Percentiles rank a stretch among this genome's conserved stretches.
Conservation (phyloP, 2,888 invertebrate species). For the Chloroclysta siterata region DNA sequence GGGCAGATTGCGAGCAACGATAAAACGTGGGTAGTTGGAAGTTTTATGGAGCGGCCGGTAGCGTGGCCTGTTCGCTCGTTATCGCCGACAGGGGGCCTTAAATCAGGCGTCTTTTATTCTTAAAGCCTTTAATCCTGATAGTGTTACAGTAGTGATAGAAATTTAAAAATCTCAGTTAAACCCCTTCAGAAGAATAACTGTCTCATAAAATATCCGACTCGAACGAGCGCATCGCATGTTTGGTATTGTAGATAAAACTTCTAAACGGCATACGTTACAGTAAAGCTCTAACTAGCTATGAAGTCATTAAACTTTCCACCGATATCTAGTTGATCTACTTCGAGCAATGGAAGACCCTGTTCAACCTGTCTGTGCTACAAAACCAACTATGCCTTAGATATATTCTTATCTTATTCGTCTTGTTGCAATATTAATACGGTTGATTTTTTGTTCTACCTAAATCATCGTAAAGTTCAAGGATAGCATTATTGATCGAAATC, state of each 20-base stretch:
- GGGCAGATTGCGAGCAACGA: conserved; percentile 70
- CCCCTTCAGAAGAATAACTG: conserved; percentile 41
- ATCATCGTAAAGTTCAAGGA: conserved; percentile 53
- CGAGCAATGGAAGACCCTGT: conserved; percentile 29
- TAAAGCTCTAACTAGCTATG: conserved; percentile 55
- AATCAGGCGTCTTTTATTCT: conserved; percentile 77
- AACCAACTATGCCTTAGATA: conserved; percentile 21
- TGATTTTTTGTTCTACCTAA: conserved; percentile 32
- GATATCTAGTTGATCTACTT: conserved; percentile 51
- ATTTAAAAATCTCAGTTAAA: conserved; percentile 17
- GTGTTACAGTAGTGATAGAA: conserved; percentile 25
- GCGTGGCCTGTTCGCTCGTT: conserved; percentile 74
- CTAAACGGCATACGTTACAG: conserved; percentile 49
- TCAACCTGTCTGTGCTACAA: conserved; percentile 32
- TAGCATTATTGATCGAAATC: conserved; percentile 29
- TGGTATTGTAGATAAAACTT: conserved; percentile 44
- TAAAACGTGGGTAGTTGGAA: conserved; percentile 72
- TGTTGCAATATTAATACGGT: conserved; percentile 25
- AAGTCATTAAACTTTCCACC: conserved; percentile 66
- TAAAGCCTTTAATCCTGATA: conserved; percentile 67
- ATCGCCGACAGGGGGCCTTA: conserved; percentile 75
- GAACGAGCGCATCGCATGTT: conserved; percentile 52
- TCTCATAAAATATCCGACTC: conserved; percentile 33
- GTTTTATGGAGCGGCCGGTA: conserved; percentile 75
- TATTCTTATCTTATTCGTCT: conserved; percentile 20